A percentile compares a stretch with the other conserved stretches of the same genome.
These are phyloP conservation scores for Potamarius usumacintae DNA, from an alignment of 2,113 vertebrate species.

Conservation along the genomic window DNA sequence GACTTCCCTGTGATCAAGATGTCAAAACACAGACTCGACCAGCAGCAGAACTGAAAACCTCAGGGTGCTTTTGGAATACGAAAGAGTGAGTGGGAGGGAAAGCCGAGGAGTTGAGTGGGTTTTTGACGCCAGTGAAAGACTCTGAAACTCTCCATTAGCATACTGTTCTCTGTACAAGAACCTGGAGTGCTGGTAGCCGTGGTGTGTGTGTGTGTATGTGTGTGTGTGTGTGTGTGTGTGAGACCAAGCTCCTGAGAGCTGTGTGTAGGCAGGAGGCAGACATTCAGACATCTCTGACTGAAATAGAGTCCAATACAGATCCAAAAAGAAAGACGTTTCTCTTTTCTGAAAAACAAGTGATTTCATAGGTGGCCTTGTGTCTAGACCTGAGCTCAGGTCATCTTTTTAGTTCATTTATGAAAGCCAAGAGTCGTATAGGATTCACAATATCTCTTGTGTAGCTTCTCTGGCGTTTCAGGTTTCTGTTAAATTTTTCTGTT, in stretches of 20 bases:
- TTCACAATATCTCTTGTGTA: not conserved
- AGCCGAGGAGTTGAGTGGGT: constrained; percentile 30
- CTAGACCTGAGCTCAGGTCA: not conserved
- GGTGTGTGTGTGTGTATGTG: not conserved
- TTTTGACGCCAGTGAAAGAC: constrained; percentile 15
- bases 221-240: not conserved
- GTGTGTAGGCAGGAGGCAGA: constrained; percentile 23
- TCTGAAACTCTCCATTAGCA: constrained; percentile 27
- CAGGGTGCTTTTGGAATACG: constrained; percentile 1
- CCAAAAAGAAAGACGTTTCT: not conserved
- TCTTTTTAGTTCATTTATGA: not conserved
- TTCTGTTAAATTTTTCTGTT: not conserved
- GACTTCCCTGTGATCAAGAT: not conserved
- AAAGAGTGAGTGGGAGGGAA: constrained; percentile 12
- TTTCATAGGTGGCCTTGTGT: not conserved
- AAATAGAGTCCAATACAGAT: not conserved
- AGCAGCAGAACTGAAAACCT: not conserved
- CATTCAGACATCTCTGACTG: constrained; percentile 26
- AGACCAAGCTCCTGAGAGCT: constrained; percentile 21
- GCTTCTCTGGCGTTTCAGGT: not conserved
- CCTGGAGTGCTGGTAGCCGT: not conserved
- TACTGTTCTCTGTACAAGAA: constrained; percentile 14
- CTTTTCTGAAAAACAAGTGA: not conserved
- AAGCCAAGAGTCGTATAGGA: not conserved
- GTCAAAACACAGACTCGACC: not conserved